These are phyloP conservation scores for Anguilla rostrata DNA, from an alignment of 2,113 vertebrate genomes.

Conservation along the genomic window DNA sequence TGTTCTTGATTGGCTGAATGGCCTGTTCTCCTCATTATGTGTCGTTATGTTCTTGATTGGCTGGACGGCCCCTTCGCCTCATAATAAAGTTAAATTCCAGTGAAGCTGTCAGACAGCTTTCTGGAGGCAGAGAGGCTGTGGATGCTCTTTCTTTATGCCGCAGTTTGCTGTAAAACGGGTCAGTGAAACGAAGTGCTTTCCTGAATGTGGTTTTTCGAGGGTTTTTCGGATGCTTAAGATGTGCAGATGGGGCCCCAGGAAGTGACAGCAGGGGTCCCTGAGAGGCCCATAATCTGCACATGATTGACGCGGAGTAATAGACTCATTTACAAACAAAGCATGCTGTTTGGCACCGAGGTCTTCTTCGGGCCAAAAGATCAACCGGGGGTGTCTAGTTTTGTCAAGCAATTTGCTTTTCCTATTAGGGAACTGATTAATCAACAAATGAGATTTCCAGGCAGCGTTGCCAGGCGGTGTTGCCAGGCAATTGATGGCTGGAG, in stretches of 20 bases:
- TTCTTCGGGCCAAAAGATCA: slow-evolving; percentile 4
- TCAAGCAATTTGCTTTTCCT: slow-evolving; percentile 33
- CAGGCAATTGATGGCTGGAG: slow-evolving; percentile 35
- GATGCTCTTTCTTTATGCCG: no score
- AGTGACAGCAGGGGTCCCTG: not conserved
- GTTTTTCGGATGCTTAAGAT: no score
- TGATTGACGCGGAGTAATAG: slow-evolving; percentile 16
- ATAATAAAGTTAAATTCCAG: no score
- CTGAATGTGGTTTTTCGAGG: no score
- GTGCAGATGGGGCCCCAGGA: not conserved
- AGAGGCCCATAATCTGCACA: not conserved
- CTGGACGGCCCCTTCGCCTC: no score
- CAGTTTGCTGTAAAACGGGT: no score
- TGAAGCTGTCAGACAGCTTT: no score
- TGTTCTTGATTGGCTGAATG: no score
- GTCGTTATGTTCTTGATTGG: no score
- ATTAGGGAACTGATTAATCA: slow-evolving; percentile 51
- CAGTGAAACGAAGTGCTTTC: no score
- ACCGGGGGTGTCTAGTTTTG: slow-evolving; percentile 15
- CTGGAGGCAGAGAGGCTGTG: no score
- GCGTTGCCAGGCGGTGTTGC: slow-evolving; percentile 35
- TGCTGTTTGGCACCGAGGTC: slow-evolving; percentile 7
- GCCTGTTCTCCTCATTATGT: no score
- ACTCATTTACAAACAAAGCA: slow-evolving; percentile 19
- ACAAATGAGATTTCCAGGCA: slow-evolving; percentile 44